Base-by-base conservation (phyloP, 2,797 vertebrate genomes). In the Poeciliopsis infans region DNA sequence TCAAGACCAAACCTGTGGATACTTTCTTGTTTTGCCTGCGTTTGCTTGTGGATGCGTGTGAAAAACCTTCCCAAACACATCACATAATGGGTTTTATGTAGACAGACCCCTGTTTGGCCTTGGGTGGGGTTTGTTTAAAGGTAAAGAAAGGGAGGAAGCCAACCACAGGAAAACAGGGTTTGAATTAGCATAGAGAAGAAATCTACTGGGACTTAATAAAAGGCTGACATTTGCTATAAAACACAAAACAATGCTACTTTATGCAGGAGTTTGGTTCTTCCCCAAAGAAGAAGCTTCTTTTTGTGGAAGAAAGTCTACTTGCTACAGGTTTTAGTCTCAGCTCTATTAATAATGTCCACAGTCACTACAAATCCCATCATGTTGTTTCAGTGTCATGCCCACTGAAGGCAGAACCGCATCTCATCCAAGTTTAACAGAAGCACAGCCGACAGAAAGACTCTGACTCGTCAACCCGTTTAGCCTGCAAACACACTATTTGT, bases 81-180 rank as follows among this genome's bases (percentile, higher is more conserved):
- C 39, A 82, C 82, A 83, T 88, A 90, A 94, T 92, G 82, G 88
- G 91, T 94, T 94, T 89, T 89, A 83, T 89, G 89, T 91, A 93
- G 93, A 93, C 86, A 84, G 77, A 92, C 81, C 80, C 78, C 31
- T 1, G 0, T n/a, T 78, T 88, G 80, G 87, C 87, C 81, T 87
- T 36, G 4, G 76, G 39, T 78, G 78, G 79, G 83, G 79, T 12
- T 5, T 91, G 88, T 93, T 92, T 92, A 94, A 90, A 83, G 75
- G 81, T 89, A 83, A 91, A 85, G 83, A 91, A 84, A 86, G 83
- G 74, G 74, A 88, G 74, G 84, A 83, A 84, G 41, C 71, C 53
- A 79, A 74, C n/a, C 16, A 28, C 39, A 66, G 28, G 70, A 59
- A 57, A 69, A 57, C 16, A 59, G 53, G 36, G 41, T 81, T 76